These are phyloP conservation scores for Drosophila dunni DNA, from an alignment of 1,140 invertebrate genomes.

Conservation along the genomic window DNA sequence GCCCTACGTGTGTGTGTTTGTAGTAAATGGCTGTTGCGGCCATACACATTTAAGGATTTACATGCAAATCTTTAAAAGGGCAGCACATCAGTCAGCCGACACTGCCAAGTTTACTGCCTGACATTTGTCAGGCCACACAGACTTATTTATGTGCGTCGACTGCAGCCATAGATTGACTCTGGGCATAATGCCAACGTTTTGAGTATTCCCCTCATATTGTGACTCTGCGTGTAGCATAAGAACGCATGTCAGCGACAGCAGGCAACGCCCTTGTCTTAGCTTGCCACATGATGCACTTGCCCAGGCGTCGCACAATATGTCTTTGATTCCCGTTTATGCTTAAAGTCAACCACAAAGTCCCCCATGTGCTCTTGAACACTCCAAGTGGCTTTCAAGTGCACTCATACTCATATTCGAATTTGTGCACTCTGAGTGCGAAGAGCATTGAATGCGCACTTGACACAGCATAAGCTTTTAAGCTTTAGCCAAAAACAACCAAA, in stretches of 20 bases:
- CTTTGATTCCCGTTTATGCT: conserved; percentile 70
- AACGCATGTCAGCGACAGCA: conserved; percentile 56
- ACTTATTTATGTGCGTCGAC: conserved; percentile 78
- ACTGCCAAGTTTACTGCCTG: conserved; percentile 14
- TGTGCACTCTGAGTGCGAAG: conserved; percentile 4
- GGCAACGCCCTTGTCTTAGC: conserved; percentile 60
- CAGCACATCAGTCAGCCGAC: conserved; percentile 56
- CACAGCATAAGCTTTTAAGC: background rate
- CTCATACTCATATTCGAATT: conserved; percentile 11
- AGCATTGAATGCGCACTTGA: conserved; percentile 26
- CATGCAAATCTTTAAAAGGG: conserved; percentile 8
- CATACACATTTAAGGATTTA: conserved; percentile 16
- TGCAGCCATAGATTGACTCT: conserved; percentile 76
- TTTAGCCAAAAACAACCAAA: background rate
- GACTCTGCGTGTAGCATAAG: conserved; percentile 5
- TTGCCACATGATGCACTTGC: conserved; percentile 74
- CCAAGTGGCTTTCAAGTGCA: conserved; percentile 18
- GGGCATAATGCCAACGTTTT: conserved; percentile 1
- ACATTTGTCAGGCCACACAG: conserved; percentile 44
- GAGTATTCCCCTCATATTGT: conserved; percentile 29
- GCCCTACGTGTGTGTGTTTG: conserved; percentile 18
- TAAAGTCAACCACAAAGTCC: conserved; percentile 49
- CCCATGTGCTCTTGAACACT: background rate
- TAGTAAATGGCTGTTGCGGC: conserved; percentile 16
- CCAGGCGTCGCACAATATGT: conserved; percentile 65